Evolutionary conservation across 2,888 invertebrate species (phyloP).

Genomic region (Halictus ligatus): DNA sequence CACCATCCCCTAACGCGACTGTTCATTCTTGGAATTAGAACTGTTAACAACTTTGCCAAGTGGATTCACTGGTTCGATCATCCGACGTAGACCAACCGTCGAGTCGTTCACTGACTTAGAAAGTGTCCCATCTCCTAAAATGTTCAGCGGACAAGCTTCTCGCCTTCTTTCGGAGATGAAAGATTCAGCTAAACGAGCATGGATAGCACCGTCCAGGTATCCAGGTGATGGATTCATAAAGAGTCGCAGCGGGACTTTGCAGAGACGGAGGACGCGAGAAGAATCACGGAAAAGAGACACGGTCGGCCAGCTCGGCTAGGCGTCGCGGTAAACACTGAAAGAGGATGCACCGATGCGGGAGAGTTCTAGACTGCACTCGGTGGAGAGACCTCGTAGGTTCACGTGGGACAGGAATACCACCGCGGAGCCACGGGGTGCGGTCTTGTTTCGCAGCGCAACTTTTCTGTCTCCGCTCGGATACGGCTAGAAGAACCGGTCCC

Average conservation of each 20-base stretch:
- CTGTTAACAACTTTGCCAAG: neutral
- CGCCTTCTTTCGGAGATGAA: neutral
- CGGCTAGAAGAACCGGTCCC: constrained; percentile 64
- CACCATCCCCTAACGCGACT: neutral
- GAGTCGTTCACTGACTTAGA: neutral
- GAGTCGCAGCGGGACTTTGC: neutral
- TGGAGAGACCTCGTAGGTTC: constrained; percentile 47
- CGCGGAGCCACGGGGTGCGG: constrained; percentile 61
- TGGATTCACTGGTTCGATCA: neutral
- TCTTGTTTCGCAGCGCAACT: constrained; percentile 66
- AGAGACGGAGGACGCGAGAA: neutral
- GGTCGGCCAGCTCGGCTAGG: constrained; percentile 8
- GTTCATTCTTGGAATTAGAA: neutral
- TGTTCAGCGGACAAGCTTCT: neutral
- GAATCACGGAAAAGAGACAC: neutral
- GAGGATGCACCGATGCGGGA: constrained; percentile 51
- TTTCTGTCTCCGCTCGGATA: constrained; percentile 59
- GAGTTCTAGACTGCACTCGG: constrained; percentile 32
- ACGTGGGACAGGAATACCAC: constrained; percentile 62
- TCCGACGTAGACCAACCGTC: neutral
- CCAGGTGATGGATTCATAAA: neutral
- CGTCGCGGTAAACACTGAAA: constrained; percentile 45
- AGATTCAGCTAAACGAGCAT: neutral
- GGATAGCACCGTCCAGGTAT: neutral
- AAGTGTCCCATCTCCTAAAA: neutral